A percentile compares a stretch with the other conserved stretches of the same genome.
phyloP scores from a whole-genome alignment of 1,140 invertebrate genomes.

The Drosophila lacertosa region DNA sequence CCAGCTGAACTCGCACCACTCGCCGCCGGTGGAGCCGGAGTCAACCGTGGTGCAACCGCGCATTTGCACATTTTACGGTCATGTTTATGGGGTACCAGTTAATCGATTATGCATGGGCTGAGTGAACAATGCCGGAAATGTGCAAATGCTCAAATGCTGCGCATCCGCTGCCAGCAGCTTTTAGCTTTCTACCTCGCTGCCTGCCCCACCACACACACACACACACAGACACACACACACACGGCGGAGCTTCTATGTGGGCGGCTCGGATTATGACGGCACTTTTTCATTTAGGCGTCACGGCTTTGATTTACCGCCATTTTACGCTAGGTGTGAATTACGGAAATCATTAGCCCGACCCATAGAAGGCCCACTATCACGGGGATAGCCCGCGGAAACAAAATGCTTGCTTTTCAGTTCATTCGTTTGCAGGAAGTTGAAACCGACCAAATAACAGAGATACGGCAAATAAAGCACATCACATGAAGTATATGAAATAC shows the following conservation, averaged over 20 bases:
- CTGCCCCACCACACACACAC: too few relatives aligned
- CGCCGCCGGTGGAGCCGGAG: background rate
- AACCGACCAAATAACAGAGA: too few relatives aligned
- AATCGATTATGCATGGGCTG: conserved; percentile 79
- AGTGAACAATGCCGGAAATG: conserved; percentile 77
- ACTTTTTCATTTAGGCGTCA: conserved; percentile 33
- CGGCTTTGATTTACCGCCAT: conserved; percentile 45
- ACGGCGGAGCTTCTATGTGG: background rate
- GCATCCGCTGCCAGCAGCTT: conserved; percentile 53
- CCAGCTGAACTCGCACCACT: background rate
- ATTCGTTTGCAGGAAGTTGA: background rate
- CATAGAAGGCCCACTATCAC: background rate
- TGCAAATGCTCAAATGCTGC: conserved; percentile 79
- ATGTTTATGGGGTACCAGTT: conserved; percentile 79
- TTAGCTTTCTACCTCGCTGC: conserved; percentile 15
- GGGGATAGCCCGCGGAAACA: background rate
- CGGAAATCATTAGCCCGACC: conserved; percentile 44
- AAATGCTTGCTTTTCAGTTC: conserved; percentile 2
- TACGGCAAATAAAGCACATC: too few relatives aligned
- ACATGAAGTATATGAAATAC: too few relatives aligned
- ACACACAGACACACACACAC: too few relatives aligned
- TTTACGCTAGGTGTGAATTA: conserved; percentile 37
- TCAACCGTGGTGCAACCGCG: conserved; percentile 26
- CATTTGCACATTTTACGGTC: conserved; percentile 80
- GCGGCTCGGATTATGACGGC: conserved; percentile 15